phyloP scores from a whole-genome alignment of 1,140 invertebrate species.

The Cotesia vestalis region DNA sequence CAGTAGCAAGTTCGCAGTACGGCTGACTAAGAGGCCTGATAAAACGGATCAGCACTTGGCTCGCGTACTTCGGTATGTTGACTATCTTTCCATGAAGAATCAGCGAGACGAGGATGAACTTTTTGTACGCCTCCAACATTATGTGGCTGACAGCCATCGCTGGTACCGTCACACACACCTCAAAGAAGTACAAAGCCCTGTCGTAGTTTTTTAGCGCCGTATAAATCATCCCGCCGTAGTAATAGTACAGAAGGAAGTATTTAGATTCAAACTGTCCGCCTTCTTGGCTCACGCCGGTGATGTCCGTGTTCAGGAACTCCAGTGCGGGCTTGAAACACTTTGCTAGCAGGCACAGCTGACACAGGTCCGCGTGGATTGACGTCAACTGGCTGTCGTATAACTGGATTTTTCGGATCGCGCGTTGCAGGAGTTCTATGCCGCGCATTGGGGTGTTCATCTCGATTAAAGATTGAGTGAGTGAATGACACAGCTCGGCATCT shows the following conservation, averaged over 20 bases:
- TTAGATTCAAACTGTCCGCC: slow-evolving; percentile 88
- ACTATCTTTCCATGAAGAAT: slow-evolving; percentile 89
- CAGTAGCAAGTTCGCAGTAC: slow-evolving; percentile 90
- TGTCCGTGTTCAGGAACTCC: slow-evolving; percentile 88
- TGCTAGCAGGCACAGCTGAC: slow-evolving; percentile 88
- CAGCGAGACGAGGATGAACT: slow-evolving; percentile 90
- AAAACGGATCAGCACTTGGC: slow-evolving; percentile 85
- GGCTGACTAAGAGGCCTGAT: slow-evolving; percentile 90
- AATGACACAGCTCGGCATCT: slow-evolving; percentile 91
- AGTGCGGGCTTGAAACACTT: slow-evolving; percentile 94
- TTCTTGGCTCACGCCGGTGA: slow-evolving; percentile 89
- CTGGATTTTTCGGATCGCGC: slow-evolving; percentile 90
- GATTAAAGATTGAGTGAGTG: slow-evolving; percentile 80
- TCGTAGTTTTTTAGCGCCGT: slow-evolving; percentile 92
- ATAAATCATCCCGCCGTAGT: slow-evolving; percentile 98
- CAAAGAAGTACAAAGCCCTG: slow-evolving; percentile 92
- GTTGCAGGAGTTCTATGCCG: slow-evolving; percentile 84
- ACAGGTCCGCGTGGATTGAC: slow-evolving; percentile 92
- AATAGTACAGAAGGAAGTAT: slow-evolving; percentile 93
- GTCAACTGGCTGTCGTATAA: slow-evolving; percentile 88
- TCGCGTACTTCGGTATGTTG: slow-evolving; percentile 87
- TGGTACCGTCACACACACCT: slow-evolving; percentile 92
- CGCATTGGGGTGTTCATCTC: slow-evolving; percentile 80
- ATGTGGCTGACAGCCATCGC: slow-evolving; percentile 94
- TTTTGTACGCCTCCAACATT: slow-evolving; percentile 97